A percentile compares a stretch with the other conserved stretches of the same genome.
phyloP scores from a whole-genome alignment of 2,113 vertebrate species.

The Vidua chalybeata region DNA sequence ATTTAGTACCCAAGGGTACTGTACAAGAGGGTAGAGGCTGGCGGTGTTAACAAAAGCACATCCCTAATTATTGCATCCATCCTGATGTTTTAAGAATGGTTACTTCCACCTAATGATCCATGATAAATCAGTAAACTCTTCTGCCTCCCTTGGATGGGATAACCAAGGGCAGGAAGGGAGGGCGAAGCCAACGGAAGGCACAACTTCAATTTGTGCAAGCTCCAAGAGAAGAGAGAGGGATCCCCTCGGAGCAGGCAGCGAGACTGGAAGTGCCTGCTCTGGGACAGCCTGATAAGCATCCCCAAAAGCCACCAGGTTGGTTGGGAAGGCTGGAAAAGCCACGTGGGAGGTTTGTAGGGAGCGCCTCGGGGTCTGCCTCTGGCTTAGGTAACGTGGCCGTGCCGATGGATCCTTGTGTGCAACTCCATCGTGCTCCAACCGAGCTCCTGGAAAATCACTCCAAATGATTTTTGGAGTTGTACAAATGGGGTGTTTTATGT shows the following conservation, averaged over 20 bases:
- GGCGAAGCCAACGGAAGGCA: not conserved
- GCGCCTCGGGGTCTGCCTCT: not conserved
- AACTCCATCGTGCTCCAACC: not conserved
- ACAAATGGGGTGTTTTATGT: not conserved
- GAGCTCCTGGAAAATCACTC: not conserved
- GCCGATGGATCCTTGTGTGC: not conserved
- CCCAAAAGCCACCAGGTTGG: not conserved
- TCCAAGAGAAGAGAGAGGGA: not conserved
- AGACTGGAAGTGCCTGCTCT: not conserved
- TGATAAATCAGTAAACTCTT: slow-evolving; percentile 68
- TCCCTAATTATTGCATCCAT: slow-evolving; percentile 79
- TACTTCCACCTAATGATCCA: slow-evolving; percentile 70
- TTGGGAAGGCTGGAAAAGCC: not conserved
- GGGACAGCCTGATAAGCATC: not conserved
- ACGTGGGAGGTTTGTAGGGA: not conserved
- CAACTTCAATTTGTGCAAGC: not conserved
- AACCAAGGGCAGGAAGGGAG: not conserved
- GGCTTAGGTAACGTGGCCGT: not conserved
- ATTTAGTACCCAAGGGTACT: slow-evolving; percentile 82
- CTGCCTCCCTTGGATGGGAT: slow-evolving; percentile 35
- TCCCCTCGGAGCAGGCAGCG: not conserved
- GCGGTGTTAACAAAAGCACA: slow-evolving; percentile 80
- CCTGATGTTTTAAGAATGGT: slow-evolving; percentile 74
- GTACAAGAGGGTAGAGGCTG: slow-evolving; percentile 78
- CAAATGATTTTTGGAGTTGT: too few species aligned